Percentiles rank a stretch among this genome's conserved stretches.
Conservation (phyloP, 2,113 vertebrate genomes). For the Passer domesticus region DNA sequence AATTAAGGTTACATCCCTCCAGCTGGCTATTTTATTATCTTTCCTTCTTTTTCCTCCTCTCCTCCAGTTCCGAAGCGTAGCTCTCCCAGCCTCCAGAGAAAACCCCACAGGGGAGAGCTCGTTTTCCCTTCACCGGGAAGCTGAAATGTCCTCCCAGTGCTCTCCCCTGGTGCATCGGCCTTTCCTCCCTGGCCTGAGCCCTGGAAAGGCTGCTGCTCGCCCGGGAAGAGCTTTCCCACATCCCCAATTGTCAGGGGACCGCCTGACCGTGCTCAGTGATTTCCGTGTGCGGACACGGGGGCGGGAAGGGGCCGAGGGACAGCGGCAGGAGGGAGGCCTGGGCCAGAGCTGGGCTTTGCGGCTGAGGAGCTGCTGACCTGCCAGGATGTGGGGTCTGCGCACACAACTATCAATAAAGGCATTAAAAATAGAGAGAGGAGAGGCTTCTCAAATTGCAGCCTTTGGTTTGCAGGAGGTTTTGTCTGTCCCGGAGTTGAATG, state of each 20-base stretch:
- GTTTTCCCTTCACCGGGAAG: neutral
- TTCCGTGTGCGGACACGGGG: neutral
- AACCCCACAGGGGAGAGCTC: neutral
- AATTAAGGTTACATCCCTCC: neutral
- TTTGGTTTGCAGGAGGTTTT: neutral
- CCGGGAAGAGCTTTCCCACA: conserved; percentile 57
- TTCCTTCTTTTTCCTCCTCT: neutral
- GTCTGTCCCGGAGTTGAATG: fast-evolving
- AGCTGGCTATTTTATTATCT: neutral
- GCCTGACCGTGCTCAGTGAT: neutral
- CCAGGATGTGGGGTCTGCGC: neutral
- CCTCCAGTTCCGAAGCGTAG: neutral
- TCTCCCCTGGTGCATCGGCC: conserved; percentile 9
- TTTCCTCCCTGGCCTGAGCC: conserved; percentile 30
- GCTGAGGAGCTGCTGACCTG: neutral
- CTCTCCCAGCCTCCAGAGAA: neutral
- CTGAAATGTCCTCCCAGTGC: neutral
- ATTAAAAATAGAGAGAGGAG: neutral
- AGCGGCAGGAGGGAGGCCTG: neutral
- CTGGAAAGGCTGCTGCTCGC: neutral
- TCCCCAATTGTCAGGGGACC: neutral
- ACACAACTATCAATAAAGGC: neutral
- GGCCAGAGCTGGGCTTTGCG: neutral
- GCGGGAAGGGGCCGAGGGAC: neutral
- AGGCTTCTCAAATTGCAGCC: neutral